Evolutionary conservation across 1,140 invertebrate genomes (phyloP).

Genomic region (Leucophenga varia): DNA sequence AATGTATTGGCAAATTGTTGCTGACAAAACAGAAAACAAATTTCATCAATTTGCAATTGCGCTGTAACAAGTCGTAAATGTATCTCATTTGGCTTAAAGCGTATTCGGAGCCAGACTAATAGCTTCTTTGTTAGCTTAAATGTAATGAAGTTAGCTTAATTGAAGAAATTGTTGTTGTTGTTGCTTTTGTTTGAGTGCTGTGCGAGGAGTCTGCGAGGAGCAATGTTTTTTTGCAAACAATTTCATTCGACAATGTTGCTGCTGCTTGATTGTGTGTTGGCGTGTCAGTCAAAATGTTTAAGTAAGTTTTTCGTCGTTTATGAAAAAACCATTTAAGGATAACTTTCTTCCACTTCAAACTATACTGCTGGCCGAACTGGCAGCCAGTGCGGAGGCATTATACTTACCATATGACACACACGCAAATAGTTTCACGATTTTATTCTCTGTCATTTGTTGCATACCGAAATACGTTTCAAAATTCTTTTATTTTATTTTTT

Average conservation of each 20-base stretch:
- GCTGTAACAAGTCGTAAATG: too few species aligned
- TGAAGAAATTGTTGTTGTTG: conserved; percentile 37
- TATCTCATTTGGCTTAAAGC: too few species aligned
- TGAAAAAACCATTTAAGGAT: conserved; percentile 52
- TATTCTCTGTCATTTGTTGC: conserved; percentile 55
- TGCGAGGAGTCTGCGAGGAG: too few species aligned
- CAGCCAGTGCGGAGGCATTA: too few species aligned
- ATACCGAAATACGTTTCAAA: conserved; percentile 54
- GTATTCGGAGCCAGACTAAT: too few species aligned
- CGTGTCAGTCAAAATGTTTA: conserved; percentile 4
- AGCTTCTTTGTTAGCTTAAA: conserved; percentile 53
- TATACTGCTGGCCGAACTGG: too few species aligned
- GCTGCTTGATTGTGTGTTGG: conserved; percentile 16
- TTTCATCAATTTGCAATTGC: too few species aligned
- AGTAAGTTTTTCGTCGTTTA: too few species aligned
- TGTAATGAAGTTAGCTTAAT: conserved; percentile 55
- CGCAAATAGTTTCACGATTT: conserved; percentile 55
- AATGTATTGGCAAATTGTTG: conserved; percentile 43
- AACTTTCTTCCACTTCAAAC: too few species aligned
- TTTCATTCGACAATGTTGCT: conserved; percentile 20
- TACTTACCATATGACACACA: conserved; percentile 54
- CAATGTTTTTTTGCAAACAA: background rate
- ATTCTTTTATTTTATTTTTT: conserved; percentile 34
- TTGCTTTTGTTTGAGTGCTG: background rate
- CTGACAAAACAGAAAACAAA: conserved; percentile 48